Base-by-base conservation (phyloP, 2,113 vertebrate species). In the Sclerurus mexicanus region DNA sequence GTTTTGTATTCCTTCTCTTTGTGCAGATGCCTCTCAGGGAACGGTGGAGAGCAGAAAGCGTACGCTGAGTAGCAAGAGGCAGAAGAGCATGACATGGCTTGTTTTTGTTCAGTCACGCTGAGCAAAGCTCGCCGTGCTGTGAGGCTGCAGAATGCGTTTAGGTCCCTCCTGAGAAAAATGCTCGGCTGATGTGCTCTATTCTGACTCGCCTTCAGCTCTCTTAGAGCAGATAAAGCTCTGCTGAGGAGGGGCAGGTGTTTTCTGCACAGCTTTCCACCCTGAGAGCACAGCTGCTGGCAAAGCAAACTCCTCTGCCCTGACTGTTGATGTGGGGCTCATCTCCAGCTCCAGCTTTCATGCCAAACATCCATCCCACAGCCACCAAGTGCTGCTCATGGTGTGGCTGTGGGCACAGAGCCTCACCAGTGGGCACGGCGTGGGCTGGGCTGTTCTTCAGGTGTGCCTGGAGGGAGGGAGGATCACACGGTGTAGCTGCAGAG, bases 71-170 rank as follows among this genome's bases (percentile, higher is more conserved):
- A 95, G 89, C 80, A 67, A 10, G 90, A 94, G 90, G 90, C 95
- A 90, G 8, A 92, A 33, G 89, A 96, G 68, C 89, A 59, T 89
- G 94, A 92, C 89, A 84, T 88, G 58, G 92, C 93, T 92, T 96
- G 94, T 87, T 97, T 95, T 90, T 85, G 91, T 93, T 92, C 95
- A 87, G 80, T 90, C 93, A 84, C 22, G 79, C 93, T 93, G 93
- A 92, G 94, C 81, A 67, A 56, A 90, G 92, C 4, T 20, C 71
- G 1, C 59, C 59, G 71, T 58, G 79, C 79, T 86, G 7, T 4
- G 76, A 90, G 84, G 49, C 83, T 94, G 90, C 63, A 95, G 83
- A 90, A 80, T 35, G 80, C 66, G 58, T 53, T 37, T 33, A 4
- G 90, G 80, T 87, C 55, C 84, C 92, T 95, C 91, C 93, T 56